A percentile compares a stretch with the other conserved stretches of the same genome.
phyloP scores from a whole-genome alignment of 2,797 vertebrate genomes.

The Chiloscyllium punctatum region DNA sequence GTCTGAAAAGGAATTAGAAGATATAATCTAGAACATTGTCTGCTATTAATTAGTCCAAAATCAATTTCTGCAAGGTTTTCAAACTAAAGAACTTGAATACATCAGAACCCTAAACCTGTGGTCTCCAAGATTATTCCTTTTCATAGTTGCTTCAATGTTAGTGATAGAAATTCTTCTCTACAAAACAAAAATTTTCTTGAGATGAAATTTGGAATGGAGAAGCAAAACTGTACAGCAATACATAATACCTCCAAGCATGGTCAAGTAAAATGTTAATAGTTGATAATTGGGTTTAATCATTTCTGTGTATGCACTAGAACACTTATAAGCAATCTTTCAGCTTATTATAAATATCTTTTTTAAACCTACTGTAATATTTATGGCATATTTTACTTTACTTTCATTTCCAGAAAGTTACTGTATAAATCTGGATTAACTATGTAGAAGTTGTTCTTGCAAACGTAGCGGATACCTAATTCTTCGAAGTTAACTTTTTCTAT shows the following conservation, averaged over 20 bases:
- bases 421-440: background rate
- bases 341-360: background rate
- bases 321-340: background rate
- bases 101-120: background rate
- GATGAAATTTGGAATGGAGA: background rate
- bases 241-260: background rate
- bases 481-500: background rate
- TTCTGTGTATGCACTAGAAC: background rate
- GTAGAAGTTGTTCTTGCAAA: background rate
- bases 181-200: background rate
- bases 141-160: background rate
- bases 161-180: too few species aligned
- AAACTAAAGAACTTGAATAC: background rate
- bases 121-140: background rate
- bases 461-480: background rate
- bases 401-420: background rate
- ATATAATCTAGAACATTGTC: background rate
- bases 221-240: background rate
- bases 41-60: background rate
- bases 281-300: background rate
- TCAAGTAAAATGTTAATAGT: background rate
- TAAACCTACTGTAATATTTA: background rate
- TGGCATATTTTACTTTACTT: background rate
- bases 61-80: background rate
- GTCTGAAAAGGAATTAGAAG: background rate